Evolutionary conservation across 2,797 vertebrate genomes (phyloP), one percentile per base, ranked within the genome.

Genomic region (Danionella dracula): DNA sequence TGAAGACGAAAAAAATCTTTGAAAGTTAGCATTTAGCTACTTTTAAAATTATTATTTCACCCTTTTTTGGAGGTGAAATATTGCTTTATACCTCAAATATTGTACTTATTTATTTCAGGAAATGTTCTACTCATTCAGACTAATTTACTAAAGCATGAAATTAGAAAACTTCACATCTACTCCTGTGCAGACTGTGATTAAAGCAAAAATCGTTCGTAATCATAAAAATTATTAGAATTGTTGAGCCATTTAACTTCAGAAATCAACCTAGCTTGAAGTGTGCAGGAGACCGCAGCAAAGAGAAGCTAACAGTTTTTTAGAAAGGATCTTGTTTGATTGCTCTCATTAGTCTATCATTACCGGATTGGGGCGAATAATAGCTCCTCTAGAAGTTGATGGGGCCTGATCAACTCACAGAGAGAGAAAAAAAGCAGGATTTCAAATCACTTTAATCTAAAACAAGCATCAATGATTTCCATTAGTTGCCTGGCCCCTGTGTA

Each of bases 241-340:
- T 6, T 16, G 20, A 57, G 21, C 34, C 23, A 66, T 66, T 66
- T 57, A 40, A 48, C 42, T 57, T 57, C 48, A 20, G 12, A 66
- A 57, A 66, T 48, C 53, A 66, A 12, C 4, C 42, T 27, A 4
- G 20, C 31, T 57, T 66, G 32, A 4, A 7, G 2, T 48, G 42
- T 15, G 16, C 9, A 20, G 17, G 20, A 48, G 64, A 5, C 21
- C 2, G 31, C 11, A 16, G 53, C 4, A 17, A 57, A 38, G 44
- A 31, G 53, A 66, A 46, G 41, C 31, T 82, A 87, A 85, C 77
- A 71, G 83, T 83, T 87, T 80, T 86, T 72, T 76, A 83, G 63
- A 78, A 82, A 31, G 83, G 74, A 83, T 85, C 41, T 82, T 79
- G 72, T 62, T 75, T 80, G 56, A 86, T 88, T 0, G 81, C 68